A percentile compares a stretch with the other conserved stretches of the same genome.
Conservation (phyloP, 2,888 invertebrate genomes). For the Tromatobia lineatoria region DNA sequence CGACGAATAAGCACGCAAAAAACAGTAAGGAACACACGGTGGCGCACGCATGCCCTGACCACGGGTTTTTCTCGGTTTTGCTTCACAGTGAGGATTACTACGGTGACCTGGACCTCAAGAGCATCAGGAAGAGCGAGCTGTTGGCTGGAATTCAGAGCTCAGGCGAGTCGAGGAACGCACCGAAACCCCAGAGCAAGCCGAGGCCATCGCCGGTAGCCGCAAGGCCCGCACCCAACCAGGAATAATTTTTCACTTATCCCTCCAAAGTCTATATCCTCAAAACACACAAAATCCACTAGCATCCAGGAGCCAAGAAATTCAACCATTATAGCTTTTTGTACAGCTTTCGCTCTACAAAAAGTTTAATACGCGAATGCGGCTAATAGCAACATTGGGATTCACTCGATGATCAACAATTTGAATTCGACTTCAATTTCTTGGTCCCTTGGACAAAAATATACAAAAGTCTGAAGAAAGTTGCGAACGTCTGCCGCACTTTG, state of each 20-base stretch:
- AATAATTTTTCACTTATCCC: slow-evolving; percentile 77
- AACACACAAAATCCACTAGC: slow-evolving; percentile 50
- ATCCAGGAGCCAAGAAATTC: slow-evolving; percentile 54
- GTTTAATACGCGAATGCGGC: slow-evolving; percentile 6
- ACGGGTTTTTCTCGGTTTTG: slow-evolving; percentile 80
- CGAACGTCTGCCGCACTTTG: slow-evolving; percentile 10
- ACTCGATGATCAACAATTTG: slow-evolving; percentile 37
- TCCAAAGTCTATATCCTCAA: slow-evolving; percentile 76
- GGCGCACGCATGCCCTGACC: slow-evolving; percentile 76
- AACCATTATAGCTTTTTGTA: too few relatives aligned
- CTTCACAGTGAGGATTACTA: slow-evolving; percentile 98
- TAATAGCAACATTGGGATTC: slow-evolving; percentile 34
- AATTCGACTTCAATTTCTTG: slow-evolving; percentile 43
- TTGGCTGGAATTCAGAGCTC: slow-evolving; percentile 91
- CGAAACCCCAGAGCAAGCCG: slow-evolving; percentile 87
- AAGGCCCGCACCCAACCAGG: slow-evolving; percentile 85
- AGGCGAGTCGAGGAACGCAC: slow-evolving; percentile 87
- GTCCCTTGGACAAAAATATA: slow-evolving; percentile 32
- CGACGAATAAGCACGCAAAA: slow-evolving; percentile 37
- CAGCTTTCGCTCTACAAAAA: slow-evolving; percentile 34
- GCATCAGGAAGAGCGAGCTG: slow-evolving; percentile 97
- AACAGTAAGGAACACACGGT: slow-evolving; percentile 47
- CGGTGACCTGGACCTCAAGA: slow-evolving; percentile 97
- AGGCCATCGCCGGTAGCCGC: slow-evolving; percentile 81
- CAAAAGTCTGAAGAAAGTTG: slow-evolving; percentile 47